Base-by-base conservation (phyloP, 2,888 invertebrate genomes). In the Zootermopsis nevadensis region DNA sequence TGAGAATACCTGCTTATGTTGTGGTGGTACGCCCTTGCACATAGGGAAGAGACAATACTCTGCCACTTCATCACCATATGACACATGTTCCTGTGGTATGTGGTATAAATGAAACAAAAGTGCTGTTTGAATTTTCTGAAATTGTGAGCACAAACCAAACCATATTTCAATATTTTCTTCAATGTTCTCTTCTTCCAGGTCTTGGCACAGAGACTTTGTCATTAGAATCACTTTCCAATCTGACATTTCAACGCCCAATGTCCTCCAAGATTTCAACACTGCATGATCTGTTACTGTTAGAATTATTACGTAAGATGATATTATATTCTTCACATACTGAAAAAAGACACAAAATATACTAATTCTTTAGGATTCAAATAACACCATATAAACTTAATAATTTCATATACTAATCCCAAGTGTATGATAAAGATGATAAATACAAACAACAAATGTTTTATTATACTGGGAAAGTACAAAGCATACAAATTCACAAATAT, bases 301-400 rank as follows among this genome's bases (percentile, higher is more conserved):
- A 27, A 53, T 42, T 31, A 53, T 30, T 4, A 95, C 92, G 88
- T 94, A 95, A 0, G 95, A 95, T 48, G 94, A 94, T 0, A 95
- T 93, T 87, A 95, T 93, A 85, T 94, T 94, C 88, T 95, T 94
- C 85, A 95, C 93, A 88, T 95, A 95, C 92, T 94, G 90, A n/a
- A 90, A 88, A 83, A 72, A 85, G 19, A 48, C 19, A 48, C 19
- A 15, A 48, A 12, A 48, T 48, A 48, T 48, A 48, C 2, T 48
- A 15, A 15, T 12, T 48, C 42, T 48, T 4, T 15, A 38, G 0
- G 48, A 48, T 48, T 19, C 48, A 48, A 48, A 48, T 48, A 1
- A 48, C 22, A 48, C 3, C 19, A 4, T 48, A 15, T 19, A 19
- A 48, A 48, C 19, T 15, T 19, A 48, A 1, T 19, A 19, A 48